Evolutionary conservation across 53 echinoderm and acorn worm species (phyloP).

Genomic region (Echinarachnius parma): DNA sequence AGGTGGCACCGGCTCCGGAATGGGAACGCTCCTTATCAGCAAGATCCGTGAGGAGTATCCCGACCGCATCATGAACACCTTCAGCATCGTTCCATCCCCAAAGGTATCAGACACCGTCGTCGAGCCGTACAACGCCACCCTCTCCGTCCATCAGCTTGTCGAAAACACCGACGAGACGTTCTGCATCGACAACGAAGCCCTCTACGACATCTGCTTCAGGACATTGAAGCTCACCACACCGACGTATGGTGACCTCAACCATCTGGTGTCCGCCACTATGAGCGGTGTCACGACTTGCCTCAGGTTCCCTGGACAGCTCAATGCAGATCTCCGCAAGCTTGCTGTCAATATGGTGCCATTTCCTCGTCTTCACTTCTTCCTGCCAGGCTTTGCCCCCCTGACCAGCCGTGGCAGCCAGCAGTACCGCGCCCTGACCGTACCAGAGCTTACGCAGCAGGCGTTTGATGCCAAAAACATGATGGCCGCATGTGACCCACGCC

Average conservation of each 20-base stretch:
- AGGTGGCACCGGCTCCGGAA: no score
- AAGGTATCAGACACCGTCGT: no score
- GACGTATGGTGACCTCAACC: conserved; percentile 65
- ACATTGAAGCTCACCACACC: conserved; percentile 62
- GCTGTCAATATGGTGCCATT: conserved; percentile 89
- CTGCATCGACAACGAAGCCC: conserved; percentile 78
- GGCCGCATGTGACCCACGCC: conserved; percentile 84
- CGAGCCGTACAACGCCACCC: no score
- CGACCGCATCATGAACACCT: no score
- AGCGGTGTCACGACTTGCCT: conserved; percentile 81
- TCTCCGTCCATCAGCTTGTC: conserved; percentile 15
- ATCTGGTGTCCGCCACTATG: conserved; percentile 80
- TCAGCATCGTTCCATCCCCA: no score
- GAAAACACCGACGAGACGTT: conserved; percentile 61
- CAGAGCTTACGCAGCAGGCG: conserved; percentile 81
- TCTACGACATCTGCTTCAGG: conserved; percentile 68
- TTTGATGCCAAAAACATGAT: conserved; percentile 90
- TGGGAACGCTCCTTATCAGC: no score
- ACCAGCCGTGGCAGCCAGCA: conserved; percentile 90
- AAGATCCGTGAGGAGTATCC: no score
- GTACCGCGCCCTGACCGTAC: conserved; percentile 73
- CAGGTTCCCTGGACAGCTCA: conserved; percentile 82
- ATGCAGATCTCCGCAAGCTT: conserved; percentile 78
- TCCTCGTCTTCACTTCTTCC: conserved; percentile 95
- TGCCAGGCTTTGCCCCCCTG: conserved; percentile 82